These are phyloP conservation scores for Oreochromis grahami DNA, from an alignment of 2,797 vertebrate genomes.

Conservation along the genomic window DNA sequence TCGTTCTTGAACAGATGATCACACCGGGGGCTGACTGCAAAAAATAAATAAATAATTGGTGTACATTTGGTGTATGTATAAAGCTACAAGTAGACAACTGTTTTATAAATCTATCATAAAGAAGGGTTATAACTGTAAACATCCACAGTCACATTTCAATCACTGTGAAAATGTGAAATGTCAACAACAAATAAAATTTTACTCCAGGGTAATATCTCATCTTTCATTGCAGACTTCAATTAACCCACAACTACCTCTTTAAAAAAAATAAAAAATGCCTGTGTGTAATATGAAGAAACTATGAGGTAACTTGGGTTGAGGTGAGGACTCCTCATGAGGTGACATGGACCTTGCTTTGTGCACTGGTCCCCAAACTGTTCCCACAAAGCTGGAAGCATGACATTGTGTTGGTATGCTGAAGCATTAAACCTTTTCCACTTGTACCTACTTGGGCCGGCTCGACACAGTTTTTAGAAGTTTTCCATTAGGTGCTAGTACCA, in stretches of 20 bases:
- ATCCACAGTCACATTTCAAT: fast-evolving
- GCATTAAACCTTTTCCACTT: no score
- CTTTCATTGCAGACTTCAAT: neutral
- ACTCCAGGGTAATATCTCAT: neutral
- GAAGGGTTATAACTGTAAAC: neutral
- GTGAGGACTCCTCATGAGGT: neutral
- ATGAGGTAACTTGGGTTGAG: neutral
- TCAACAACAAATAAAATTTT: neutral
- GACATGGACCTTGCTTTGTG: no score
- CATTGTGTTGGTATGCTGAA: no score
- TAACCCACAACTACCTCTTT: neutral
- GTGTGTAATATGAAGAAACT: neutral
- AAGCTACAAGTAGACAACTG: neutral
- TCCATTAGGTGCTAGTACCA: no score
- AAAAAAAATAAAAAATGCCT: fast-evolving
- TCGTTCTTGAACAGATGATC: neutral
- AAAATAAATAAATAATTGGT: neutral
- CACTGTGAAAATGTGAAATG: neutral
- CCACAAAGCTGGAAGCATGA: no score
- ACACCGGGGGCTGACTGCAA: neutral
- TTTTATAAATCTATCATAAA: neutral
- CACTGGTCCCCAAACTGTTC: no score
- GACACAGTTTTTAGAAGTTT: no score
- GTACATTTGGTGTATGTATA: fast-evolving
- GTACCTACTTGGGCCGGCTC: no score